Percentiles rank a stretch among this genome's conserved stretches.
These are phyloP conservation scores for Drosophila subpulchrella DNA, from an alignment of 1,140 invertebrate species.

Conservation along the genomic window DNA sequence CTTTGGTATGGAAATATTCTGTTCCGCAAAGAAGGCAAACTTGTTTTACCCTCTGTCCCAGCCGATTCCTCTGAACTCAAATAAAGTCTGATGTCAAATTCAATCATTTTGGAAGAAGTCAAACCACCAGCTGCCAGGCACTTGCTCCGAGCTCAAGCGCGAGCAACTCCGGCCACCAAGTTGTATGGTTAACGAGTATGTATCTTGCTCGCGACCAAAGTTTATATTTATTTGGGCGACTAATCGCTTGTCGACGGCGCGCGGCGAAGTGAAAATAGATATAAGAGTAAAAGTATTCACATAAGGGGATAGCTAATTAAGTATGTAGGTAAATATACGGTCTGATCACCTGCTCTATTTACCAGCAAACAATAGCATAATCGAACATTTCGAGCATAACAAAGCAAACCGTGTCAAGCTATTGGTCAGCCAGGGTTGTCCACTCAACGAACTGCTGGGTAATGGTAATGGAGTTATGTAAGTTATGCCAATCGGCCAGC, in stretches of 20 bases:
- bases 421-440: constrained; percentile 54
- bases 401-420: constrained; percentile 38
- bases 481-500: constrained; percentile 71
- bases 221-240: constrained; percentile 11
- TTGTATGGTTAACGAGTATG: neutral
- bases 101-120: constrained; percentile 34
- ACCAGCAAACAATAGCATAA: constrained; percentile 55
- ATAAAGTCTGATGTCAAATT: constrained; percentile 34
- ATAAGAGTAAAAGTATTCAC: constrained; percentile 12
- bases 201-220: neutral
- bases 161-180: constrained; percentile 8
- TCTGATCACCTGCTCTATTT: constrained; percentile 57
- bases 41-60: constrained; percentile 26
- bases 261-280: constrained; percentile 9
- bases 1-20: constrained; percentile 55
- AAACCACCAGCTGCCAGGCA: constrained; percentile 24
- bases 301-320: constrained; percentile 32
- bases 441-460: constrained; percentile 51
- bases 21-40: constrained; percentile 40
- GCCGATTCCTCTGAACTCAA: constrained; percentile 2
- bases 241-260: constrained; percentile 23
- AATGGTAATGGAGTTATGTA: constrained; percentile 67
- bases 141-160: constrained; percentile 10
- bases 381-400: constrained; percentile 54
- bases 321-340: constrained; percentile 21